Base-by-base conservation (phyloP, 2,797 vertebrate genomes). In the Anguilla obscura region DNA sequence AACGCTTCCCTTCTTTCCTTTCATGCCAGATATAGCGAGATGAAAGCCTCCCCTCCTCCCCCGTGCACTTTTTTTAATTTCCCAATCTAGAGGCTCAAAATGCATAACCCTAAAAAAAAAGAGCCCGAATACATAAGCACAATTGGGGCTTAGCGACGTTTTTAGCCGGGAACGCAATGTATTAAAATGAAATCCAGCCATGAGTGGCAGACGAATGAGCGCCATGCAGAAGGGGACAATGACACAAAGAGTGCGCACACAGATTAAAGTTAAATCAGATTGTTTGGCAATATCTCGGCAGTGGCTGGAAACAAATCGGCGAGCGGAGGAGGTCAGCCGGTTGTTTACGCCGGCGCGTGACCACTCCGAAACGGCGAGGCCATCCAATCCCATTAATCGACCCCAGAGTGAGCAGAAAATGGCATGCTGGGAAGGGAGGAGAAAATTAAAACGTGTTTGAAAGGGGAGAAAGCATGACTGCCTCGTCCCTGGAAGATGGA, bases 131-230 rank as follows among this genome's bases (percentile, higher is more conserved):
- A 21, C 58, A 45, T n/a, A 21, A 66, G 27, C 33, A 45, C 60
- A 71, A 54, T 84, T 63, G 27, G 58, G 10, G 63, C 48, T 54
- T 52, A 48, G 82, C 84, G 50, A 36, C 87, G 52, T 63, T 87
- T 83, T 74, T 71, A 56, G 50, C 83, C 5, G 83, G 45, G 82
- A 74, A 60, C 66, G 90, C 89, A 91, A 92, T 88, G 90, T 93
- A 93, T 95, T 94, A 93, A 93, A 94, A 95, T 91, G 92, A 95
- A 93, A 92, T 91, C 90, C 91, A 90, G 88, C 91, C 84, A 82
- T 94, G 93, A 94, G 93, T 94, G 95, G 93, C 95, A 95, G 93
- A 93, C 93, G 92, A 95, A 94, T 94, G 92, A 92, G 92, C 93
- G 92, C 88, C 86, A 89, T 90, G 92, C 90, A 87, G 90, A 93